These are phyloP conservation scores for Trachymyrmex septentrionalis DNA, from an alignment of 1,140 invertebrate species.

Conservation along the genomic window DNA sequence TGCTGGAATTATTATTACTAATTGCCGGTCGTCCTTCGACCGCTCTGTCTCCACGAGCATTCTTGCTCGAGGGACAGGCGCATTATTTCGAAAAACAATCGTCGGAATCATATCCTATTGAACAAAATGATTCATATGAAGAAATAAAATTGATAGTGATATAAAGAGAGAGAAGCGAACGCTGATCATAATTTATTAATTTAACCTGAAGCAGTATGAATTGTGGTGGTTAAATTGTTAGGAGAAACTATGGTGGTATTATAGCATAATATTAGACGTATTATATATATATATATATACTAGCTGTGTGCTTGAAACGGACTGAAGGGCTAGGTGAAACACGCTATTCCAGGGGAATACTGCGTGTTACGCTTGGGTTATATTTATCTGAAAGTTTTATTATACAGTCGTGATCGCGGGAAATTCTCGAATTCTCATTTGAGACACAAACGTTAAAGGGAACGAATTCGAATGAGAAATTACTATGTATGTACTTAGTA, in stretches of 20 bases:
- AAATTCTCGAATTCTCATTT: conserved; percentile 15
- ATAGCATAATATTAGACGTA: conserved; percentile 20
- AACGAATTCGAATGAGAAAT: background rate
- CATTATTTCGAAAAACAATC: conserved; percentile 23
- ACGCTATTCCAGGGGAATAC: conserved; percentile 7
- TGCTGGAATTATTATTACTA: conserved; percentile 82
- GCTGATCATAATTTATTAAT: conserved; percentile 34
- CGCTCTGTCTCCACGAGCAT: conserved; percentile 53
- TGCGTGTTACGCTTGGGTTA: background rate
- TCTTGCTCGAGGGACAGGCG: conserved; percentile 20
- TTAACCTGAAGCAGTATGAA: conserved; percentile 17
- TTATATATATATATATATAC: background rate
- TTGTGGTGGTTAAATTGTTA: conserved; percentile 40
- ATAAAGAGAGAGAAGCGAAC: background rate
- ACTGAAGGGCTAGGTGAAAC: conserved; percentile 28
- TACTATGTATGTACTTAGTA: background rate
- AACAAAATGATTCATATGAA: background rate
- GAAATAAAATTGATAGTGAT: background rate
- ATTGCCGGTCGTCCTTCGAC: conserved; percentile 81
- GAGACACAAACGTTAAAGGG: background rate
- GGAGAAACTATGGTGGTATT: conserved; percentile 16
- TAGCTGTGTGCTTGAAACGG: background rate
- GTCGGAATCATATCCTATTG: conserved; percentile 9
- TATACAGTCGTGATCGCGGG: conserved; percentile 15
- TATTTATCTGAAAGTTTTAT: conserved; percentile 33